Evolutionary conservation across 2,797 vertebrate genomes (phyloP), one percentile per base, ranked within the genome.

Genomic region (Eurystomus glaucurus): DNA sequence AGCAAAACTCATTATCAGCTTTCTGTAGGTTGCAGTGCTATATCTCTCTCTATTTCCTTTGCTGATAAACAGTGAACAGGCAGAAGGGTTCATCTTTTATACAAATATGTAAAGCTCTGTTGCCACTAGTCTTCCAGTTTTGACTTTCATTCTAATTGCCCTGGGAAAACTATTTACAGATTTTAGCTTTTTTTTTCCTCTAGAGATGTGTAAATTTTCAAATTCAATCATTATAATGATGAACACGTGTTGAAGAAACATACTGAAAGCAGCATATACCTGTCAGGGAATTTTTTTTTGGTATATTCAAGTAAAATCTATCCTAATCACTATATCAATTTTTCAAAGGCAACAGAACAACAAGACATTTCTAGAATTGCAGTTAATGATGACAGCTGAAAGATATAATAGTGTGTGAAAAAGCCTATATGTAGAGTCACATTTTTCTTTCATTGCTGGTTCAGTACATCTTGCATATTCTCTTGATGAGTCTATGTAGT

Each of bases 121-220:
- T 96, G 89, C 87, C 85, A 95, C 70, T 72, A 94, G 87, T 81
- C 68, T 95, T 88, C 89, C 82, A 94, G 94, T 91, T 98, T 94
- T 97, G 81, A 96, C 93, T 98, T 98, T 97, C 89, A 96, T 96
- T 97, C 48, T 97, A 95, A 98, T 98, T 98, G 97, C 66, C 91
- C 31, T 43, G 61, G 84, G 81, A 97, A 98, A 95, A 96, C 88
- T 97, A 94, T 92, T 97, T 92, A 92, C 72, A 93, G 75, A 94
- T 96, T 97, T 97, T 95, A 91, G 22, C 10, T 64, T 94, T 83
- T 81, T 77, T 75, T 50, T 76, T 29, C 51, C 75, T 80, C 88
- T 84, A 55, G 91, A 97, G 90, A 94, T 93, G 86, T 96, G 92
- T 96, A 96, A 89, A 96, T 98, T 92, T 93, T 97, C 85, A 71